Percentiles rank a stretch among this genome's conserved stretches.
Conservation (phyloP, 2,113 vertebrate genomes). For the Pseudorhombus dupliciocellatus region DNA sequence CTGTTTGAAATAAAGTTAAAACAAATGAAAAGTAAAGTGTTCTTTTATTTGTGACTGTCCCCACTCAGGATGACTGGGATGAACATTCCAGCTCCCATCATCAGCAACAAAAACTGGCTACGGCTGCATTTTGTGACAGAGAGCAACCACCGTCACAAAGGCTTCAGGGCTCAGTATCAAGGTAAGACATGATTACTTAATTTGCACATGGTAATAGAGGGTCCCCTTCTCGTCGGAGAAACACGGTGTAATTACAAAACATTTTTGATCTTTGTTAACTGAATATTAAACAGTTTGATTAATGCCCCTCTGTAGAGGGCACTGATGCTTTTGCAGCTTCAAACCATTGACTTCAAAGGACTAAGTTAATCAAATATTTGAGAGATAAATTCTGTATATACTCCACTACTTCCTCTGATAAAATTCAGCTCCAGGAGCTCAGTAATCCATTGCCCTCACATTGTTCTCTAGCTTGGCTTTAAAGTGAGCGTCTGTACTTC, state of each 20-base stretch:
- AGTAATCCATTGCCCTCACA: slow-evolving; percentile 47
- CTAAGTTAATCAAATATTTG: slow-evolving; percentile 62
- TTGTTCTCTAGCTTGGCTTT: slow-evolving; percentile 54
- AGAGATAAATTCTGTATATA: slow-evolving; percentile 49
- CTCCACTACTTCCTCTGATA: slow-evolving; percentile 28
- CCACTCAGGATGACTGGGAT: slow-evolving; percentile 90
- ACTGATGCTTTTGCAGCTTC: slow-evolving; percentile 38
- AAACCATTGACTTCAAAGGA: slow-evolving; percentile 66
- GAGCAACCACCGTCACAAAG: slow-evolving; percentile 93
- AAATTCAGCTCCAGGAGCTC: slow-evolving; percentile 34
- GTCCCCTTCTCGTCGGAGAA: slow-evolving; percentile 25
- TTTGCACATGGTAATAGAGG: slow-evolving; percentile 50
- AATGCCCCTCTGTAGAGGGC: slow-evolving; percentile 52
- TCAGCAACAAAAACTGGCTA: slow-evolving; percentile 98
- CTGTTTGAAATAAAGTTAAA: not conserved
- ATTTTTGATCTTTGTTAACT: slow-evolving; percentile 72
- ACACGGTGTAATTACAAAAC: slow-evolving; percentile 58
- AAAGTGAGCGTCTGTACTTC: slow-evolving; percentile 36
- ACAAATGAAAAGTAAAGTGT: slow-evolving; percentile 10
- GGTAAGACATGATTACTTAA: slow-evolving; percentile 80
- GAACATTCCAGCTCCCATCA: slow-evolving; percentile 95
- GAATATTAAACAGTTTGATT: slow-evolving; percentile 70
- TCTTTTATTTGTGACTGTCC: slow-evolving; percentile 40
- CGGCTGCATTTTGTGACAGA: slow-evolving; percentile 96
- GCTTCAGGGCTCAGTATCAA: slow-evolving; percentile 97